Conservation (phyloP, 2,888 invertebrate species). For the Stenolophus ochropezus region DNA sequence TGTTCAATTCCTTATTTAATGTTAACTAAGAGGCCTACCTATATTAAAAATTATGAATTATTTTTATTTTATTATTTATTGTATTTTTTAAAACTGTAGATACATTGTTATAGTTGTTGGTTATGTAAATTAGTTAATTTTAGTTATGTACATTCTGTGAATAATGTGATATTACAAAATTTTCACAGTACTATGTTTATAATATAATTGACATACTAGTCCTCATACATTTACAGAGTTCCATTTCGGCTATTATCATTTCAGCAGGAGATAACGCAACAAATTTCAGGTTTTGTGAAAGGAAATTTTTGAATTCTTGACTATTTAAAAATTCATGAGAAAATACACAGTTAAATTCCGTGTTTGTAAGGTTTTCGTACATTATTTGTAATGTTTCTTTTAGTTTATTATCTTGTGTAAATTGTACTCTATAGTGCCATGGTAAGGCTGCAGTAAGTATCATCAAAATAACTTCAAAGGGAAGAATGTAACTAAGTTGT, state of each 20-base stretch:
- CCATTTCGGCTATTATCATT: conserved; percentile 61
- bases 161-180: conserved; percentile 50
- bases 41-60: conserved; percentile 21
- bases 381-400: conserved; percentile 67
- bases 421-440: conserved; percentile 68
- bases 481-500: conserved; percentile 65
- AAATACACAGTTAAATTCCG: conserved; percentile 68
- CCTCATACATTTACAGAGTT: conserved; percentile 7
- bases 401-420: conserved; percentile 67
- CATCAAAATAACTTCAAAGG: conserved; percentile 67
- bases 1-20: conserved; percentile 14
- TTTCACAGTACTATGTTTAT: conserved; percentile 27
- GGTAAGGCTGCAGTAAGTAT: conserved; percentile 67
- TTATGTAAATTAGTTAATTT: conserved; percentile 36
- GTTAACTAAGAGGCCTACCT: conserved; percentile 24
- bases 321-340: conserved; percentile 68
- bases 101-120: conserved; percentile 38
- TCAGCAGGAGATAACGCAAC: conserved; percentile 65
- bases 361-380: conserved; percentile 66
- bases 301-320: conserved; percentile 64
- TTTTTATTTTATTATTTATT: conserved; percentile 35
- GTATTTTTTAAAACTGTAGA: conserved; percentile 32
- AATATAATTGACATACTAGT: background rate
- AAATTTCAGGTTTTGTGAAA: conserved; percentile 66
- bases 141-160: conserved; percentile 39